Percentiles rank a stretch among this genome's conserved stretches.
Evolutionary conservation across 2,888 invertebrate species (phyloP).

Genomic region (Drosophila pseudotakahashii): DNA sequence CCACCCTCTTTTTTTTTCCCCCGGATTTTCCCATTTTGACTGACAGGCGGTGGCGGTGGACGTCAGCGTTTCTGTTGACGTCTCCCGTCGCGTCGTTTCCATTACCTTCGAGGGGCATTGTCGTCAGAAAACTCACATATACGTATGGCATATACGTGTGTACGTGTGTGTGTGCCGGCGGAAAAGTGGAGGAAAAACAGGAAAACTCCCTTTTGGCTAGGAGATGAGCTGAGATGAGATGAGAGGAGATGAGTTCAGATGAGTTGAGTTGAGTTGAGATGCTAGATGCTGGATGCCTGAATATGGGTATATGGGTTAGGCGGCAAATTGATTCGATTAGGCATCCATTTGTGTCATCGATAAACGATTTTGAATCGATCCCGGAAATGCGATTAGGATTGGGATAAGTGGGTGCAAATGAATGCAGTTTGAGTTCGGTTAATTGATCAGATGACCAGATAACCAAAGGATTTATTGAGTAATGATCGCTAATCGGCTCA

Average conservation of each 20-base stretch:
- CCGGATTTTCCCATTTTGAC: slow-evolving; percentile 33
- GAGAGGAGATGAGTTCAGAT: slow-evolving; percentile 6
- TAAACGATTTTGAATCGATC: slow-evolving; percentile 32
- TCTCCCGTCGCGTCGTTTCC: slow-evolving; percentile 36
- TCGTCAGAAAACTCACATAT: slow-evolving; percentile 5
- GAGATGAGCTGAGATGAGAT: slow-evolving; percentile 2
- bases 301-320: slow-evolving; percentile 28
- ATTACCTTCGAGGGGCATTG: slow-evolving; percentile 37
- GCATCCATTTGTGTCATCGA: slow-evolving; percentile 37
- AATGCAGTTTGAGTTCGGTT: slow-evolving; percentile 13
- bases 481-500: neutral
- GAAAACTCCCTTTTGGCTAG: slow-evolving; percentile 28
- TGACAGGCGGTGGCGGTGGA: slow-evolving; percentile 44
- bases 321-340: slow-evolving; percentile 39
- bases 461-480: neutral
- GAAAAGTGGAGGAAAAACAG: slow-evolving; percentile 22
- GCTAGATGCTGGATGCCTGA: slow-evolving; percentile 9
- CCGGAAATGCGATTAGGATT: slow-evolving; percentile 31
- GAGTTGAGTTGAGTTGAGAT: slow-evolving; percentile 2
- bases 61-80: slow-evolving; percentile 26
- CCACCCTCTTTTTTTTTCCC: slow-evolving; percentile 18
- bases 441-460: neutral
- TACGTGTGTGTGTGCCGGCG: neutral
- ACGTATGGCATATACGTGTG: neutral
- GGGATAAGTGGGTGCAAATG: slow-evolving; percentile 6